These are phyloP conservation scores for Smittia aterrima DNA, from an alignment of 2,888 invertebrate species.

Conservation along the genomic window DNA sequence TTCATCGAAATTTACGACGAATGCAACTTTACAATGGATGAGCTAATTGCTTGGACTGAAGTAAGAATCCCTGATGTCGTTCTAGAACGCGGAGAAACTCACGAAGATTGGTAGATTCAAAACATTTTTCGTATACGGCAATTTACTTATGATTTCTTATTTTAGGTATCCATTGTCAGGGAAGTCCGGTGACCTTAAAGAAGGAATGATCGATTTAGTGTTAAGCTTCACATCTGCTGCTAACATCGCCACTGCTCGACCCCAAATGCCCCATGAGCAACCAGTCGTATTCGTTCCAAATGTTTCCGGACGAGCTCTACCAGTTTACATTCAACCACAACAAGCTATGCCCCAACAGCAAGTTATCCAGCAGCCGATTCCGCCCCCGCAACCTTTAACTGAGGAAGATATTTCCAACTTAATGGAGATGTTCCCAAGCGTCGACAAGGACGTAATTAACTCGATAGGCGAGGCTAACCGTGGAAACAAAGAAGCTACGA, in stretches of 20 bases:
- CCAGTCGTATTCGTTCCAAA: conserved; percentile 72
- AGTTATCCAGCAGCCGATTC: conserved; percentile 52
- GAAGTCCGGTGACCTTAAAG: conserved; percentile 90
- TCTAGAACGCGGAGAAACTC: conserved; percentile 75
- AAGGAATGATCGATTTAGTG: conserved; percentile 90
- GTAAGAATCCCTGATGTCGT: conserved; percentile 83
- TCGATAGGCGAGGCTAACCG: conserved; percentile 86
- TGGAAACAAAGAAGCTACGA: conserved; percentile 86
- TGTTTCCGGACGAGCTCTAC: conserved; percentile 47
- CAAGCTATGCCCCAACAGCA: conserved; percentile 46
- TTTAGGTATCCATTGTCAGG: conserved; percentile 75
- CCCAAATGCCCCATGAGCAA: conserved; percentile 48
- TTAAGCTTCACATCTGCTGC: conserved; percentile 63
- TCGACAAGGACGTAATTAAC: conserved; percentile 89
- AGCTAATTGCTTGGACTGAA: conserved; percentile 91
- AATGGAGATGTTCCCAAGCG: conserved; percentile 90
- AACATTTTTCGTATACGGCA: background rate
- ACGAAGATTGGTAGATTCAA: conserved; percentile 78
- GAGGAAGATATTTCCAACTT: conserved; percentile 57
- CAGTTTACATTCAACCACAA: conserved; percentile 48
- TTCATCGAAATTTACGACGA: conserved; percentile 96
- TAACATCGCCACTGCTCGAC: conserved; percentile 49
- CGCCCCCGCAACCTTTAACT: conserved; percentile 51
- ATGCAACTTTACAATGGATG: conserved; percentile 94
- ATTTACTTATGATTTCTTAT: background rate